phyloP scores from a whole-genome alignment of 53 echinoderm and acorn worm genomes.

The Mesocentrotus franciscanus region DNA sequence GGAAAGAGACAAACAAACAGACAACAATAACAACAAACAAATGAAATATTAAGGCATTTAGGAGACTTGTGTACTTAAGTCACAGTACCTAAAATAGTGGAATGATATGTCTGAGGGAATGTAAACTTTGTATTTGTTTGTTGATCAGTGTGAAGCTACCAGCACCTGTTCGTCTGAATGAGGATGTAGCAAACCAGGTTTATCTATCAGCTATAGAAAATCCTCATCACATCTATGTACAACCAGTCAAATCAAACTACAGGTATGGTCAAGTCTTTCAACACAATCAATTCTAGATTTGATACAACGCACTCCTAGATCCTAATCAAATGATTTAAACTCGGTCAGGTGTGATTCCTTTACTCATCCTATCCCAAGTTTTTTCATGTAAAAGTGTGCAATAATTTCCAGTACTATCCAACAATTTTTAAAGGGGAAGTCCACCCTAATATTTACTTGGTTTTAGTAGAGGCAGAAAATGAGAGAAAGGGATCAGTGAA shows the following conservation, averaged over 20 bases:
- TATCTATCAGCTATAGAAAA: conserved; percentile 83
- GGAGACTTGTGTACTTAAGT: neutral
- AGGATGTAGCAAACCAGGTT: conserved; percentile 62
- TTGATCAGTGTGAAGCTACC: conserved; percentile 38
- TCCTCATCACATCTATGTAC: conserved; percentile 84
- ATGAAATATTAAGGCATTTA: neutral
- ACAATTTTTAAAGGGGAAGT: too few relatives aligned
- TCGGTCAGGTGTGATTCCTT: too few relatives aligned
- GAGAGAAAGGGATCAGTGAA: too few relatives aligned
- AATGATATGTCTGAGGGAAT: too few relatives aligned
- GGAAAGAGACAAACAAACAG: neutral
- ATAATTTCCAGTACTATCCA: too few relatives aligned
- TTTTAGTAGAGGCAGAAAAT: too few relatives aligned
- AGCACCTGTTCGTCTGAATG: conserved; percentile 42
- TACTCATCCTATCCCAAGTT: too few relatives aligned
- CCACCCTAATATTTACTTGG: too few relatives aligned
- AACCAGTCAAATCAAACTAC: conserved; percentile 66
- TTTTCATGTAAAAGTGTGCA: too few relatives aligned
- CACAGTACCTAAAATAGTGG: neutral
- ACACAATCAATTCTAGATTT: neutral
- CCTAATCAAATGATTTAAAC: too few relatives aligned
- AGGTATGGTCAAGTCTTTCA: conserved; percentile 24
- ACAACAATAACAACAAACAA: neutral
- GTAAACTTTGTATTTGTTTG: neutral
- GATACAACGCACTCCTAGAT: too few relatives aligned